Conservation (phyloP, 2,797 vertebrate species). For the Malacoctenus gilli region DNA sequence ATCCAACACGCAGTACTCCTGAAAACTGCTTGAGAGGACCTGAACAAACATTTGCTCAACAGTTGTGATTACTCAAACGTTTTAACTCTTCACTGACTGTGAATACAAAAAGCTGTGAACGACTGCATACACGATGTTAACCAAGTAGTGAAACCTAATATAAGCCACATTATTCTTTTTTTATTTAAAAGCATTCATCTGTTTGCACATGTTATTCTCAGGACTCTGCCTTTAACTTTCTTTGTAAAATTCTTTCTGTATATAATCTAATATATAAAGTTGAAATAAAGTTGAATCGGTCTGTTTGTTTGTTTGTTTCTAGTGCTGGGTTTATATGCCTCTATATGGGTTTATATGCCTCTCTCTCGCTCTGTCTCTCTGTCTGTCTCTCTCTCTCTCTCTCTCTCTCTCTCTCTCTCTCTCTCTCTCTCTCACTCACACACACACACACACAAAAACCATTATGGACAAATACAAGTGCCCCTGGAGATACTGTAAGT, state of each 20-base stretch:
- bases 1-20: conserved; percentile 95
- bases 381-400: too few species aligned
- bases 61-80: conserved; percentile 15
- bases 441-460: too few species aligned
- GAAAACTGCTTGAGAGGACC: conserved; percentile 44
- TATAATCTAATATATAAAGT: too few species aligned
- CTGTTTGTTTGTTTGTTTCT: too few species aligned
- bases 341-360: too few species aligned
- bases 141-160: conserved; percentile 8
- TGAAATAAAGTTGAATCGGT: conserved; percentile 40
- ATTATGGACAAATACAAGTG: too few species aligned
- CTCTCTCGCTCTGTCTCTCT: too few species aligned
- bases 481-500: too few species aligned
- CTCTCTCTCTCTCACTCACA: too few species aligned
- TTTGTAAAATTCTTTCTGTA: conserved; percentile 38
- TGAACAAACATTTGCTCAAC: too few species aligned
- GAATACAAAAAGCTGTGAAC: conserved; percentile 67
- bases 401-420: too few species aligned
- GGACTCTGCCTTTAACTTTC: conserved; percentile 54
- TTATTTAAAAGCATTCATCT: conserved; percentile 38
- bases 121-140: conserved; percentile 34
- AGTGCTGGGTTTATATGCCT: too few species aligned
- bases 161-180: conserved; percentile 12
- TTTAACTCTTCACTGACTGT: conserved; percentile 46
- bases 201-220: conserved; percentile 58